Evolutionary conservation across 2,888 invertebrate species (phyloP), one percentile per base, ranked within the genome.

Genomic region (Phaonia tiefii): DNA sequence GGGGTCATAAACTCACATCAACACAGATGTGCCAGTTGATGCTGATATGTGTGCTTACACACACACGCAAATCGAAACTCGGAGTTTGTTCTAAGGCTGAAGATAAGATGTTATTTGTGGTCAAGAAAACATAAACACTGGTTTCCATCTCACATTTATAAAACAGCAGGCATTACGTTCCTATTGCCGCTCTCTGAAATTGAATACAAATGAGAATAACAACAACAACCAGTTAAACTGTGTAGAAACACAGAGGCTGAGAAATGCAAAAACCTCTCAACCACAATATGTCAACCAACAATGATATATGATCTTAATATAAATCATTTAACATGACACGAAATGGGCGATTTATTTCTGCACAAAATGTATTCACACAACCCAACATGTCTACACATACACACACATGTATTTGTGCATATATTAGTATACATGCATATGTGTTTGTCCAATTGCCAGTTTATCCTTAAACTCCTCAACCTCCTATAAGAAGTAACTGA

Each of bases 261-360:
- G 49, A 20, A 70, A 58, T 73, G 56, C 46, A 60, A 75, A 37
- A 78, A 75, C 46, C 63, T 75, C 81, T 67, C 71, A 63, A 78
- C 81, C 81, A 69, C 75, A 81, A 81, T 73, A 75, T 81, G 81
- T 75, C 75, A 75, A 75, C 67, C 78, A 49, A n/a, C 51, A 70
- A 75, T 81, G 81, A 81, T 81, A 72, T 78, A 81, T 78, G 78
- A 75, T 75, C 75, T 56, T 72, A 56, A 78, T 75, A 81, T 81
- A 81, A 81, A 81, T 81, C 81, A 78, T 75, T 75, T 77, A 65
- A 80, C 74, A 49, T 63, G 49, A 67, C 63, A 39, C 63, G 42
- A 42, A 63, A 63, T 63, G 63, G 63, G 42, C 63, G 63, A 63
- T 63, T 63, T 63, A 42, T 63, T 39, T 42, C 39, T 63, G 42